Base-by-base conservation (phyloP, 53 echinoderm and acorn worm species). In the Henricia sp. region DNA sequence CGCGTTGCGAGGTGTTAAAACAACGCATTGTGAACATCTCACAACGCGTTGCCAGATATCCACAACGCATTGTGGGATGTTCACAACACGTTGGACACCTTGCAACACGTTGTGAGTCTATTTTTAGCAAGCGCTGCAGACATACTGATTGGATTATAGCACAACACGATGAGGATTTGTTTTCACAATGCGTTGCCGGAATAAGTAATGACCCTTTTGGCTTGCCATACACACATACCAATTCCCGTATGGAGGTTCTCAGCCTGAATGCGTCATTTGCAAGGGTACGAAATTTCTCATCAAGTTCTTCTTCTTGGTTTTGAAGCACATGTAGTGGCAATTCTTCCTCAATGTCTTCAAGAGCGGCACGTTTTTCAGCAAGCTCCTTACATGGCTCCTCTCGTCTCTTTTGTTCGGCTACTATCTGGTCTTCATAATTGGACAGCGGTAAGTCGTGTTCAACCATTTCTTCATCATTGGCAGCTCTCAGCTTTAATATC, bases 281-380 rank as follows among this genome's bases (percentile, higher is more conserved):
- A 39, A 58, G 39, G 21, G 38, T 37, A 37, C 17, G 55, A 16
- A 75, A 57, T 11, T n/a, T 1, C n/a, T 21, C 41, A 39, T 56
- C 75, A 8, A 68, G 40, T 13, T 68, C 42, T 68, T 39, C 24
- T 3, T 23, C 26, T 10, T 9, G 6, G 24, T 50, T 52, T 8
- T n/a, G 33, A 3, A 83, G 39, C 6, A 83, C 37, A 36, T 51
- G 37, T 6, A 83, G 55, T 11, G 83, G 83, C 16, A 68, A 13
- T 13, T 83, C 69, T 29, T 83, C 83, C 37, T 83, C 83, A 37
- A 68, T 30, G 2, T 35, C 24, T 0, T 27, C 36, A 8, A 67
- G 64, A 11, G 25, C 44, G 13, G 65, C 65, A n/a, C 48, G 30
- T 33, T 83, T 83, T 14, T 53, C 65, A n/a, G 16, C 35, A 27